phyloP scores from a whole-genome alignment of 2,888 invertebrate genomes.

The Ornithoptera priamus region DNA sequence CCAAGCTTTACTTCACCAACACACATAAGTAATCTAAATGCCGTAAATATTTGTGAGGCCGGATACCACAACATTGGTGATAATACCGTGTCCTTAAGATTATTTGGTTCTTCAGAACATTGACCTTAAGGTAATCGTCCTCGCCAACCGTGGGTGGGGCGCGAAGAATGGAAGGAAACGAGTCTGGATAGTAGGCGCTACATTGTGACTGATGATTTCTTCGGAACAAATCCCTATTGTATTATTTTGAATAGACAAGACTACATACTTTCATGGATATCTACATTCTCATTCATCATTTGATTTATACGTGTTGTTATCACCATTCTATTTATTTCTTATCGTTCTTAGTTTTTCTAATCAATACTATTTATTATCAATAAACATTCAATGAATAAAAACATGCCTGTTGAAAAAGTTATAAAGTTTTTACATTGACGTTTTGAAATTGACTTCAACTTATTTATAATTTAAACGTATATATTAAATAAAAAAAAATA shows the following conservation, averaged over 20 bases:
- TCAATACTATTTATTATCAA: no score
- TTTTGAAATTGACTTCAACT: no score
- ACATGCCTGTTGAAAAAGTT: no score
- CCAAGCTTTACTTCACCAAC: background rate
- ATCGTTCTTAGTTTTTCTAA: background rate
- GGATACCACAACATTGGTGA: background rate
- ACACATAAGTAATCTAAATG: background rate
- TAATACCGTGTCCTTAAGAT: constrained; percentile 15
- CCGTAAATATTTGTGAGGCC: background rate
- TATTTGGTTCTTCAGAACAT: constrained; percentile 34
- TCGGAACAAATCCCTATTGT: constrained; percentile 14
- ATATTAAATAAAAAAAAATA: no score
- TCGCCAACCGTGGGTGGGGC: constrained; percentile 37
- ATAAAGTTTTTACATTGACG: no score
- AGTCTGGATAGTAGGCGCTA: constrained; percentile 17
- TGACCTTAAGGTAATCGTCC: constrained; percentile 48
- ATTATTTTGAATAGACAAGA: background rate
- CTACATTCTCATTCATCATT: background rate
- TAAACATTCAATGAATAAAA: no score
- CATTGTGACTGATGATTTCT: constrained; percentile 10
- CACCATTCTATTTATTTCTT: background rate
- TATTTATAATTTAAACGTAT: no score
- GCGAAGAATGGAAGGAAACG: constrained; percentile 41
- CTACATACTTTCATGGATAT: background rate
- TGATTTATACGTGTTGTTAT: background rate